Conservation (phyloP, 2,797 vertebrate species). For the Trematomus bernacchii region DNA sequence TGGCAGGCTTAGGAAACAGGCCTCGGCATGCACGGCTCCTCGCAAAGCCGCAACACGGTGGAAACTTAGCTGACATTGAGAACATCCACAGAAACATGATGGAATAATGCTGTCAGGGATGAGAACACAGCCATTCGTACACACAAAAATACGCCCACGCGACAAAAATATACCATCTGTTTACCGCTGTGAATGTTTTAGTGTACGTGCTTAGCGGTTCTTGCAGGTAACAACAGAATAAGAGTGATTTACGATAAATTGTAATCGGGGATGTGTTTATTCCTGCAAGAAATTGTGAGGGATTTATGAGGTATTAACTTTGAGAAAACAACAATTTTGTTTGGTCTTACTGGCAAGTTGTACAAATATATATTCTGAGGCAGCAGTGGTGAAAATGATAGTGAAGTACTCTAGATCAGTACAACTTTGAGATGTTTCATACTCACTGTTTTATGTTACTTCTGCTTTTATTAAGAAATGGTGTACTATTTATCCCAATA, state of each 20-base stretch:
- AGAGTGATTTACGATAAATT: conserved; percentile 13
- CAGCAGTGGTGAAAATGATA: background rate
- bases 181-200: conserved; percentile 14
- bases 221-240: conserved; percentile 42
- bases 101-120: conserved; percentile 63
- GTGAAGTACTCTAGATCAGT: background rate
- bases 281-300: conserved; percentile 11
- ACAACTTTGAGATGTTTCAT: background rate
- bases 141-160: conserved; percentile 26
- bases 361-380: background rate
- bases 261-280: conserved; percentile 2
- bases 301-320: background rate
- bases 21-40: conserved; percentile 72
- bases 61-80: conserved; percentile 78
- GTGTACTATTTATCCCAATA: background rate
- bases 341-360: background rate
- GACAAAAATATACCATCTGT: conserved; percentile 25
- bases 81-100: conserved; percentile 67
- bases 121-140: conserved; percentile 37
- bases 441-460: background rate
- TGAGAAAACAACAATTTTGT: background rate
- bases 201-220: background rate
- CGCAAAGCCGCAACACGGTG: conserved; percentile 66
- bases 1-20: conserved; percentile 78
- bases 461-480: background rate